These are phyloP conservation scores for Bucco capensis DNA, from an alignment of 2,113 vertebrate genomes.

Conservation along the genomic window DNA sequence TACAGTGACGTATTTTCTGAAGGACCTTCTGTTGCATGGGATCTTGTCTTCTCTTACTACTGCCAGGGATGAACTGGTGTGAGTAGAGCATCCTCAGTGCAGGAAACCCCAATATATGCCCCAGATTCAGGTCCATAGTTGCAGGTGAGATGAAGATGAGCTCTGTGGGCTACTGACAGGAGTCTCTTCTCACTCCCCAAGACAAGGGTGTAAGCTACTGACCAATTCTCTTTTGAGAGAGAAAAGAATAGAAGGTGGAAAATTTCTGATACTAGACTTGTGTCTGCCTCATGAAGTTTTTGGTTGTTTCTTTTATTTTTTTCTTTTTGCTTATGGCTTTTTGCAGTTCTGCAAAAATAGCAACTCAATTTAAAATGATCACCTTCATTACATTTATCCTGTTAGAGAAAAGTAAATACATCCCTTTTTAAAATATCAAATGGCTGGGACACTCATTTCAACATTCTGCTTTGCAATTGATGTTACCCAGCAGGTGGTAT, in stretches of 20 bases:
- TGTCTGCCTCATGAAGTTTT: neutral
- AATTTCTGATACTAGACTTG: neutral
- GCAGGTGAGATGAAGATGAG: neutral
- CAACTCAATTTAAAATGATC: neutral
- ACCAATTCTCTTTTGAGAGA: no score
- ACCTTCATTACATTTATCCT: neutral
- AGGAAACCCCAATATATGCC: neutral
- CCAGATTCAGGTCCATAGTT: no score
- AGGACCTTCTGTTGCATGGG: neutral
- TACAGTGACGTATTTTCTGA: neutral
- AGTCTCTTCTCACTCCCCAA: neutral
- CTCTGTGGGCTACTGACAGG: neutral
- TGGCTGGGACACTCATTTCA: neutral
- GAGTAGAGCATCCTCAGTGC: neutral
- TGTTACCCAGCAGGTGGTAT: constrained; percentile 26
- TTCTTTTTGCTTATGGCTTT: neutral
- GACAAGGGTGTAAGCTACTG: neutral
- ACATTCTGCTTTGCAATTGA: neutral
- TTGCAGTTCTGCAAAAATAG: neutral
- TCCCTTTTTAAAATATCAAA: constrained; percentile 3
- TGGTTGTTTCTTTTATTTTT: no score
- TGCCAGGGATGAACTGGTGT: neutral
- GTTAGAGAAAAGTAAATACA: neutral
- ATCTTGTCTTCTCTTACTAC: neutral
- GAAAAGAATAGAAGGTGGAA: neutral